Evolutionary conservation across 2,113 vertebrate species (phyloP).

Genomic region (Chloropsis cyanopogon): DNA sequence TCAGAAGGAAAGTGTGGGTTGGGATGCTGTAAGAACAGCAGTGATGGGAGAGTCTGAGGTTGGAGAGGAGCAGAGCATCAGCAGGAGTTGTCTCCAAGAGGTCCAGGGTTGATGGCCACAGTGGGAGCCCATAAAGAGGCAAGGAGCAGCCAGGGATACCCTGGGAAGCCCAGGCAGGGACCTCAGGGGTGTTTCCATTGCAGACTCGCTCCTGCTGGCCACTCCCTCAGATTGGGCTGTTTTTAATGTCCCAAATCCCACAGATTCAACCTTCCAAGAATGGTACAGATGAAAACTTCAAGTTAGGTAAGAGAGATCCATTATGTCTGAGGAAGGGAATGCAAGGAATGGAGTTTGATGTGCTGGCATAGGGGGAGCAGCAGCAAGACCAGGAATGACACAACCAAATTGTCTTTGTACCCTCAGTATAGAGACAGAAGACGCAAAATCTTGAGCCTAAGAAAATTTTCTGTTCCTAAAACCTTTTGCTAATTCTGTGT

Average conservation of each 20-base stretch:
- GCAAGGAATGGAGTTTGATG: neutral
- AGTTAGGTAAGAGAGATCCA: neutral
- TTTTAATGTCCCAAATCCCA: neutral
- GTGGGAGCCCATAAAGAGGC: neutral
- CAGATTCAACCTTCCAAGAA: neutral
- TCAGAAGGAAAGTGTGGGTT: neutral
- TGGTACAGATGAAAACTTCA: rapidly evolving
- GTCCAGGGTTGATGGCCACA: rapidly evolving
- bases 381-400: neutral
- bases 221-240: rapidly evolving
- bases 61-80: neutral
- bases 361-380: neutral
- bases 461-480: neutral
- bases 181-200: neutral
- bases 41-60: neutral
- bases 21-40: neutral
- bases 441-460: neutral
- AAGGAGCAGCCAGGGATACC: neutral
- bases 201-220: neutral
- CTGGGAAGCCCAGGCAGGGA: neutral
- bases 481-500: neutral
- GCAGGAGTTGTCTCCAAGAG: neutral
- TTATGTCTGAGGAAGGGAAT: neutral
- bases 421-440: neutral
- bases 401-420: neutral